Conservation (phyloP, 2,113 vertebrate species). For the Taurulus bubalis region DNA sequence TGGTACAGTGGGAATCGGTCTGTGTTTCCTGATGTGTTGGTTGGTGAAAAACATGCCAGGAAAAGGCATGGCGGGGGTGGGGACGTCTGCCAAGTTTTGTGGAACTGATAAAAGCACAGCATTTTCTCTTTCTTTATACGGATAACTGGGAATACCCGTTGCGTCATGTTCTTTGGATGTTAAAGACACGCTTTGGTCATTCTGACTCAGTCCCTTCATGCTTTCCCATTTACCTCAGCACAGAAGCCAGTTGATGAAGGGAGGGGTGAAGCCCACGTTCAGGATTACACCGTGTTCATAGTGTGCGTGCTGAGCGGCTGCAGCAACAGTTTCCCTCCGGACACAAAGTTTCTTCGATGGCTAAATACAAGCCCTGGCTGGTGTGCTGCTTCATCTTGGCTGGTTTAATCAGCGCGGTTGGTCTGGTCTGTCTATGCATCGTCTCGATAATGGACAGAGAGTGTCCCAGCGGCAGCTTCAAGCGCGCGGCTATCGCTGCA, state of each 20-base stretch:
- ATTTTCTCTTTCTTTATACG: neutral
- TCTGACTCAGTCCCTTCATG: neutral
- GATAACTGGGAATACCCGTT: neutral
- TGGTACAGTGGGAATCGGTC: neutral
- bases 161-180: neutral
- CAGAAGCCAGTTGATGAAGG: neutral
- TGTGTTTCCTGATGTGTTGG: neutral
- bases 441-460: neutral
- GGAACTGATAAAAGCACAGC: neutral
- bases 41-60: neutral
- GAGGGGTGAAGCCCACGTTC: neutral
- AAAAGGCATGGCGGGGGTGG: neutral
- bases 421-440: constrained; percentile 56
- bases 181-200: neutral
- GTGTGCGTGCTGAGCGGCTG: constrained; percentile 2
- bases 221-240: neutral
- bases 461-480: constrained; percentile 58
- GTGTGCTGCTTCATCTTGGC: constrained; percentile 37
- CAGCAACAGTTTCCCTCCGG: neutral
- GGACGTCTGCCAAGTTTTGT: neutral
- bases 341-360: constrained; percentile 50
- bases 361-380: constrained; percentile 42
- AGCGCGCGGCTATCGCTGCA: constrained; percentile 71
- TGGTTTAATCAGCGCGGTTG: constrained; percentile 5
- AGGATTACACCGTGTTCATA: constrained; percentile 14